Base-by-base conservation (phyloP, 2,113 vertebrate species). In the Xyrauchen texanus region DNA sequence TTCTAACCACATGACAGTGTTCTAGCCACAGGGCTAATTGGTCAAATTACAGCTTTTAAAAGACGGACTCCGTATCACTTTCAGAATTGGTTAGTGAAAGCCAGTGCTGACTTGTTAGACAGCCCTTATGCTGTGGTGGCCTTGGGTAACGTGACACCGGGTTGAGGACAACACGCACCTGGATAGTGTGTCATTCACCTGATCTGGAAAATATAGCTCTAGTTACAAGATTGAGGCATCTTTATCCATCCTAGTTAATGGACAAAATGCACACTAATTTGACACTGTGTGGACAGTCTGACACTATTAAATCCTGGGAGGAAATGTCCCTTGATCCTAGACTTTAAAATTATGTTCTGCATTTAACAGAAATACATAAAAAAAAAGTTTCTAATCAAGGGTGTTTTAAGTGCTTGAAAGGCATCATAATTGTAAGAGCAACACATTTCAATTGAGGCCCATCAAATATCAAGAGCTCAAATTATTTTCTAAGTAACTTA, bases 41-140 rank as follows among this genome's bases (percentile, higher is more conserved):
- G 83, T 86, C 82, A 82, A 76, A 83, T 85, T 82, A 86, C 86
- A 82, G 83, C 66, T 47, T 86, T 87, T 88, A 82, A 85, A 81
- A 80, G 53, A 62, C 49, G 53, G 81, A 81, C 83, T 83, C 83
- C 62, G 78, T 83, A 84, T 86, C 85, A 85, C 80, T 85, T 82
- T 79, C 61, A 71, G 77, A 66, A 68, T 70, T 46, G 63, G 72
- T 15, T 77, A 70, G 82, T 81, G 78, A 80, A 86, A 81, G 82
- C 72, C 79, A 82, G 85, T n/a, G n/a, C 75, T 13, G 85, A 77
- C 80, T 83, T 66, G 79, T 80, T 81, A 57, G 67, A 82, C 76
- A 83, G 72, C 61, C 62, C 76, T 64, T 65, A 69, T 53, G 61
- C 52, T 46, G 47, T 65, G 49, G 64, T 75, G 16, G 76, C 82